Base-by-base conservation (phyloP, 2,113 vertebrate species). In the Bolborhynchus lineola region DNA sequence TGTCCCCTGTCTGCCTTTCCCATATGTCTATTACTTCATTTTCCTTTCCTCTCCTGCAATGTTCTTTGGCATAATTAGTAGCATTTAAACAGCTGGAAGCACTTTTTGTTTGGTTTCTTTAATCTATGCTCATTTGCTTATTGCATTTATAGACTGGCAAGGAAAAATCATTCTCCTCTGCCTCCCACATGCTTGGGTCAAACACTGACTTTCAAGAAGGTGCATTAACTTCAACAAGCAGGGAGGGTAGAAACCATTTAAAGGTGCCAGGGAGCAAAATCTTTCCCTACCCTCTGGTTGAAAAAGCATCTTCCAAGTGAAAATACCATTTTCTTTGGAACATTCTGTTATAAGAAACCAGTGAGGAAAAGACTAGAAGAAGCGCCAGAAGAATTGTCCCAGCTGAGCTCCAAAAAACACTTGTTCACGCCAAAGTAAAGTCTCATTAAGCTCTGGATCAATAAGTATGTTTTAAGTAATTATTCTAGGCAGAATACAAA, bases 291-390 rank as follows among this genome's bases (percentile, higher is more conserved):
- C 3, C 46, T 20, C 25, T 59, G 72, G 41, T 46, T 67, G 74
- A 90, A 86, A 57, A 18, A 19, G n/a, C 16, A 44, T 88, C 93
- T 86, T 88, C 46, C 35, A 26, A 67, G 44, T 2, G 1, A 67
- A 83, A 93, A 67, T 33, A 37, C 44, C 28, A 26, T 92, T 93
- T 96, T 74, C 72, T 88, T 93, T 93, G 82, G 46, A 93, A 67
- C 49, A 7, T 90, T 49, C 63, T 77, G 93, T 83, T 63, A 83
- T 90, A 86, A 94, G 76, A 83, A 92, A 86, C 14, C n/a, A 69
- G 19, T 17, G 37, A 59, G 46, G 46, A 77, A 90, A 90, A 88
- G 29, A 8, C 1, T 7, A 13, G 2, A 90, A 77, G 41, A 74
- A 10, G 6, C 47, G 19, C 70, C 63, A 90, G 59, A 52, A 94